Percentiles rank a stretch among this genome's conserved stretches.
phyloP scores from a whole-genome alignment of 1,140 invertebrate genomes.

The Conus ventricosus region DNA sequence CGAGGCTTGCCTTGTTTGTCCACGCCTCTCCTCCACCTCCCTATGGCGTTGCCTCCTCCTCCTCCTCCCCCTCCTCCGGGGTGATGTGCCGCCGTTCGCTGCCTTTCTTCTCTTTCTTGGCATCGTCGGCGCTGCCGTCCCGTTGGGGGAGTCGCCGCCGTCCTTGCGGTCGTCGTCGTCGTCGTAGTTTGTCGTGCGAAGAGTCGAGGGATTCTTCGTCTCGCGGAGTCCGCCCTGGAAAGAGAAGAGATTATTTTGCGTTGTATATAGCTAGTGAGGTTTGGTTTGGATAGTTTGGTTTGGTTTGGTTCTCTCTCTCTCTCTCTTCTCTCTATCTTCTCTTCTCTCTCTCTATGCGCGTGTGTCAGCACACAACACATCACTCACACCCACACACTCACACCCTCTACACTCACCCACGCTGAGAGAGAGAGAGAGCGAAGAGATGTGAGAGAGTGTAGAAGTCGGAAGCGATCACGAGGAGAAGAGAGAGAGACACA shows the following conservation, averaged over 20 bases:
- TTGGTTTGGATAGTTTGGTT: not conserved
- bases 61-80: not conserved
- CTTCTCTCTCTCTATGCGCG: not conserved
- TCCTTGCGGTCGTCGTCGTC: slow-evolving; percentile 20
- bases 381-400: too few relatives aligned
- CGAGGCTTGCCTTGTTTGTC: slow-evolving; percentile 83
- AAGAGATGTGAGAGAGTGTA: too few relatives aligned
- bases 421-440: too few relatives aligned
- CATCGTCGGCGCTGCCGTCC: not conserved
- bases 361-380: too few relatives aligned
- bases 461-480: too few relatives aligned
- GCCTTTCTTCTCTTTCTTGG: slow-evolving; percentile 16
- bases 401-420: too few relatives aligned
- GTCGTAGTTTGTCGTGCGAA: slow-evolving; percentile 8
- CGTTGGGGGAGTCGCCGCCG: not conserved
- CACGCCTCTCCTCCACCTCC: not conserved
- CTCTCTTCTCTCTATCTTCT: not conserved
- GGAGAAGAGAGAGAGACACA: too few relatives aligned
- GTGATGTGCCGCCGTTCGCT: not conserved
- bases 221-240: not conserved
- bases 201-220: not conserved
- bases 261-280: not conserved
- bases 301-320: not conserved
- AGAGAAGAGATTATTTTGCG: not conserved
- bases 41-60: not conserved